Conservation (phyloP, 2,797 vertebrate species). For the Sandelia bainsii region DNA sequence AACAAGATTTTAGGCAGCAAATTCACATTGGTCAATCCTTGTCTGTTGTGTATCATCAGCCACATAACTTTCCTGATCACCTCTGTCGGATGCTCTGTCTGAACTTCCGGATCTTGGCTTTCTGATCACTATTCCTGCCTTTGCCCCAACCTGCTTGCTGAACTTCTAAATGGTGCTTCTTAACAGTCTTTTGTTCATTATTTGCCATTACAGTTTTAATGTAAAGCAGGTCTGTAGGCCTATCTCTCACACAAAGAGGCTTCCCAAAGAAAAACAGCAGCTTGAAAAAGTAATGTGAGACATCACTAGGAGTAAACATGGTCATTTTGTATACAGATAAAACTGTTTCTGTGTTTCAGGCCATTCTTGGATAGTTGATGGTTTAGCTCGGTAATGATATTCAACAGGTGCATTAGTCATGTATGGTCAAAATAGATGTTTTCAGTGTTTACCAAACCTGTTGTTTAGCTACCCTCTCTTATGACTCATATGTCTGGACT, state of each 20-base stretch:
- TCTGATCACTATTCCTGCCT: no score
- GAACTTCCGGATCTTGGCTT: no score
- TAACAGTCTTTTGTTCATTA: no score
- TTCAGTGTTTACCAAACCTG: conserved; percentile 25
- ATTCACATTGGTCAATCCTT: no score
- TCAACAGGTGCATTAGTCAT: conserved; percentile 24
- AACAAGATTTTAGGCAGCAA: no score
- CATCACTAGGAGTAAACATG: neutral
- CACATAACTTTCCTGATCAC: no score
- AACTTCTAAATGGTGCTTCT: no score
- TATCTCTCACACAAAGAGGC: neutral
- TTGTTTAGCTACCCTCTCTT: conserved; percentile 35
- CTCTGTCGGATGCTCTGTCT: no score
- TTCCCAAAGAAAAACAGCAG: neutral
- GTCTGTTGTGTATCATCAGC: no score
- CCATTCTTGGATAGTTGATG: conserved; percentile 14
- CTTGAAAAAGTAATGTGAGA: neutral
- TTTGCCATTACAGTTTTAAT: neutral
- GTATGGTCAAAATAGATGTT: conserved; percentile 21
- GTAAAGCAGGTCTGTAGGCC: neutral
- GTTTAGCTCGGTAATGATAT: conserved; percentile 2
- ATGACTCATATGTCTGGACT: conserved; percentile 50
- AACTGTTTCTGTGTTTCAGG: neutral
- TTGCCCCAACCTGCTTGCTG: no score
- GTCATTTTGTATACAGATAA: neutral